Conservation (phyloP, 2,888 invertebrate genomes). For the Blastobasis adustella region DNA sequence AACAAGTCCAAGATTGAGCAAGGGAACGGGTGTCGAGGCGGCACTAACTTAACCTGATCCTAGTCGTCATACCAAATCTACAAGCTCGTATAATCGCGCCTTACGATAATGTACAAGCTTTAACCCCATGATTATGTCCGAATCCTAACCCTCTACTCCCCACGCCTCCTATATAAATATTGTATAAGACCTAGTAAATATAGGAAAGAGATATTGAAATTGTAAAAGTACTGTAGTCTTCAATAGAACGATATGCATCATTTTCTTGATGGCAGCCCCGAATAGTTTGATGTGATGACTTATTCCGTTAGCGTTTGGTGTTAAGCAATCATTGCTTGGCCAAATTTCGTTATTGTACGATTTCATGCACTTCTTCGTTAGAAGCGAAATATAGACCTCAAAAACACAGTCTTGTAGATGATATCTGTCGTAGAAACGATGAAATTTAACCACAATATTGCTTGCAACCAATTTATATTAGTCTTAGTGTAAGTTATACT, state of each 20-base stretch:
- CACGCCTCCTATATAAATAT: conserved; percentile 53
- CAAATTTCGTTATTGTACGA: conserved; percentile 2
- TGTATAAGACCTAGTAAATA: conserved; percentile 69
- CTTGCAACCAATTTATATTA: conserved; percentile 32
- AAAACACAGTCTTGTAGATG: background rate
- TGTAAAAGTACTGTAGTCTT: conserved; percentile 70
- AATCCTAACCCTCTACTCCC: conserved; percentile 39
- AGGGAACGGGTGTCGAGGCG: too few species aligned
- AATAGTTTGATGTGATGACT: conserved; percentile 32
- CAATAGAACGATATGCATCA: conserved; percentile 72
- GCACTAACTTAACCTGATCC: conserved; percentile 2
- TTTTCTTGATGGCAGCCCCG: conserved; percentile 68
- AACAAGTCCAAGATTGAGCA: too few species aligned
- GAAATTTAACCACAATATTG: conserved; percentile 4
- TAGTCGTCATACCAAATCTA: conserved; percentile 54
- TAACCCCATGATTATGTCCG: conserved; percentile 45
- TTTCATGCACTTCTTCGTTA: background rate
- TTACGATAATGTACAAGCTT: conserved; percentile 53
- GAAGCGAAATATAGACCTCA: background rate
- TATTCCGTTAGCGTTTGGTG: conserved; percentile 14
- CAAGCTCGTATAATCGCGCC: conserved; percentile 58
- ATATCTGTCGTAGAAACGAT: background rate
- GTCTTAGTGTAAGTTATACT: conserved; percentile 49
- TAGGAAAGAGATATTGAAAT: conserved; percentile 70
- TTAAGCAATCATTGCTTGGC: conserved; percentile 2